Percentiles rank a stretch among this genome's conserved stretches.
Conservation (phyloP, 2,113 vertebrate species). For the Notarius lentiginosus region DNA sequence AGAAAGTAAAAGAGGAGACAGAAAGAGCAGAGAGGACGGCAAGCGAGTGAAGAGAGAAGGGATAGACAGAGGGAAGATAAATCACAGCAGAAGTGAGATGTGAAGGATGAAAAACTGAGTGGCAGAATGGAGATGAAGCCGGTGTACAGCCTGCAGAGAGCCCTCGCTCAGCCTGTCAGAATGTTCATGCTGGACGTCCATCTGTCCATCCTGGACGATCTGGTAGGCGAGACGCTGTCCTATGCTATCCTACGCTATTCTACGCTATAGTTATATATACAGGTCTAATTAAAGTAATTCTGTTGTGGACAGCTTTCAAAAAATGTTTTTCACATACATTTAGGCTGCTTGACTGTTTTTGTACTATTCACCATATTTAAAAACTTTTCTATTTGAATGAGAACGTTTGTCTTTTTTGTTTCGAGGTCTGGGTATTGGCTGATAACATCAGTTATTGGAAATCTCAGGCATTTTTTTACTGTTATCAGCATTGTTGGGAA, state of each 20-base stretch:
- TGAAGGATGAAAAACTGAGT: background rate
- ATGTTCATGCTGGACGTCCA: slow-evolving; percentile 85
- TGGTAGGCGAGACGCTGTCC: slow-evolving; percentile 73
- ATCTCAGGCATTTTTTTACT: background rate
- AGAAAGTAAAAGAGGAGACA: background rate
- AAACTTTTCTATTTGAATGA: too few relatives aligned
- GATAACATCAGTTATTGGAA: background rate
- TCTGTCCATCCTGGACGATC: slow-evolving; percentile 78
- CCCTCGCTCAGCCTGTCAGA: slow-evolving; percentile 82
- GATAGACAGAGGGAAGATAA: background rate
- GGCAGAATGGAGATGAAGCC: slow-evolving; percentile 80
- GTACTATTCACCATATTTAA: too few relatives aligned
- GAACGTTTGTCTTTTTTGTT: too few relatives aligned
- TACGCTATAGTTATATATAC: too few relatives aligned
- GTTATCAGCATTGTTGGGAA: too few relatives aligned
- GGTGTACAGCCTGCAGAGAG: slow-evolving; percentile 83
- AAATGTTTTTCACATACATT: too few relatives aligned
- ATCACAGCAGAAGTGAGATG: background rate
- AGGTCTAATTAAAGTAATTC: too few relatives aligned
- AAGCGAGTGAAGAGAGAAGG: background rate
- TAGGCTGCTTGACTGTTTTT: too few relatives aligned
- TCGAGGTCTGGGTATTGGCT: too few relatives aligned
- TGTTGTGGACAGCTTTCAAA: too few relatives aligned
- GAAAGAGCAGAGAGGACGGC: background rate
- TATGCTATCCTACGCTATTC: background rate